These are phyloP conservation scores for Bombus terrestris DNA, from an alignment of 1,140 invertebrate genomes.

Conservation along the genomic window DNA sequence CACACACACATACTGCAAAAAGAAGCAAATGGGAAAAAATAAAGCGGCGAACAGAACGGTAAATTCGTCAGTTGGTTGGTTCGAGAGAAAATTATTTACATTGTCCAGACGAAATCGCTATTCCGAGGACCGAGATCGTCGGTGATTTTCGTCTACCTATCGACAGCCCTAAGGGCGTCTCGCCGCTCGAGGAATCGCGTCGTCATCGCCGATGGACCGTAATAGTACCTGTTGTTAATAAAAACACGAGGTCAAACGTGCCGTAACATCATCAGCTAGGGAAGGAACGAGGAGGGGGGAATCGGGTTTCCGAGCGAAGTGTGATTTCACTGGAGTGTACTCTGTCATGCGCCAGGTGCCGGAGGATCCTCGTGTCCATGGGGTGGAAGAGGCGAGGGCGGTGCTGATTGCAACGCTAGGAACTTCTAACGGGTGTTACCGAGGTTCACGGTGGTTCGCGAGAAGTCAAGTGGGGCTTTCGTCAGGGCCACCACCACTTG, in stretches of 20 bases:
- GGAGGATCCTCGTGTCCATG: slow-evolving; percentile 49
- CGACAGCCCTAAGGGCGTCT: slow-evolving; percentile 54
- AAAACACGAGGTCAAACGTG: slow-evolving; percentile 69
- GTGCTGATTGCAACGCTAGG: slow-evolving; percentile 52
- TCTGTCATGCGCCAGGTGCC: slow-evolving; percentile 70
- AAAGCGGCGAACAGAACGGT: background rate
- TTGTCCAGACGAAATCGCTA: background rate
- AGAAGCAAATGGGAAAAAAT: background rate
- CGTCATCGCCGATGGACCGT: slow-evolving; percentile 63
- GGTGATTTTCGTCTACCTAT: slow-evolving; percentile 54
- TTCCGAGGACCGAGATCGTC: background rate
- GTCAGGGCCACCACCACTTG: slow-evolving; percentile 47
- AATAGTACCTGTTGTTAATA: slow-evolving; percentile 70
- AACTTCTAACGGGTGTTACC: slow-evolving; percentile 65
- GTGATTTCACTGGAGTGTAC: slow-evolving; percentile 69
- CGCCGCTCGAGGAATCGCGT: slow-evolving; percentile 47
- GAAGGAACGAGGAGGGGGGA: slow-evolving; percentile 15
- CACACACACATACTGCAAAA: background rate
- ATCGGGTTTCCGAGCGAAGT: slow-evolving; percentile 28
- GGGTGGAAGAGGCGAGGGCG: slow-evolving; percentile 29
- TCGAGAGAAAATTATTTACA: background rate
- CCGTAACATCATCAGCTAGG: slow-evolving; percentile 62
- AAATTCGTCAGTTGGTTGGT: background rate
- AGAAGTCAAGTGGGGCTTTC: slow-evolving; percentile 44
- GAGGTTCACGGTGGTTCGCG: slow-evolving; percentile 43